phyloP scores from a whole-genome alignment of 2,888 invertebrate species.

The Acheta domesticus region DNA sequence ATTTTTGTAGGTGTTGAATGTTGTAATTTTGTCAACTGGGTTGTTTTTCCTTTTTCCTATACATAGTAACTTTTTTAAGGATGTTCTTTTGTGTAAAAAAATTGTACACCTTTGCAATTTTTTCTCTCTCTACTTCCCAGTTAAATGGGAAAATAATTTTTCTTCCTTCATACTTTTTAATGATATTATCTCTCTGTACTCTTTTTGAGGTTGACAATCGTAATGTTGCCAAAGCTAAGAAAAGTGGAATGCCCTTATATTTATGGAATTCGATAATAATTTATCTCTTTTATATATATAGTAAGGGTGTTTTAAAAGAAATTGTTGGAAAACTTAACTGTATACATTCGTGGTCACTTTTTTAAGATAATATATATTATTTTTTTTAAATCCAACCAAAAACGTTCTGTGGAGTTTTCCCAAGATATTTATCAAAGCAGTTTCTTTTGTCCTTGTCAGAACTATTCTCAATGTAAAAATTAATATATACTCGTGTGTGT shows the following conservation, averaged over 20 bases:
- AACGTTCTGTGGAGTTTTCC: slow-evolving; percentile 37
- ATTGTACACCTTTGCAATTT: slow-evolving; percentile 25
- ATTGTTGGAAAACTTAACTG: slow-evolving; percentile 36
- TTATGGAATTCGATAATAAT: slow-evolving; percentile 34
- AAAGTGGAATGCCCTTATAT: slow-evolving; percentile 31
- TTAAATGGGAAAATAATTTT: slow-evolving; percentile 29
- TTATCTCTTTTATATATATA: slow-evolving; percentile 34
- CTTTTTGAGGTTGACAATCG: slow-evolving; percentile 39
- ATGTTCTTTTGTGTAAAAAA: slow-evolving; percentile 23
- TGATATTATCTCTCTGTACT: slow-evolving; percentile 36
- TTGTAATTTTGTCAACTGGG: slow-evolving; percentile 33
- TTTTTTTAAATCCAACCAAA: slow-evolving; percentile 36
- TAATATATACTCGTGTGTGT: slow-evolving; percentile 30
- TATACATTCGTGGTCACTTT: slow-evolving; percentile 37
- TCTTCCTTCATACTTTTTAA: slow-evolving; percentile 35
- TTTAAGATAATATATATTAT: slow-evolving; percentile 32
- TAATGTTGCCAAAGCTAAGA: slow-evolving; percentile 39
- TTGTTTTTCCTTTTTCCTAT: slow-evolving; percentile 27
- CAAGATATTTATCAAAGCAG: slow-evolving; percentile 39
- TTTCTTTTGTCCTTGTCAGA: slow-evolving; percentile 11
- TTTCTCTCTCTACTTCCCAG: slow-evolving; percentile 24
- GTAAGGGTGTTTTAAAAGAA: slow-evolving; percentile 32
- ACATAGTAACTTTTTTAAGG: not conserved
- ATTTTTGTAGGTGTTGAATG: slow-evolving; percentile 38
- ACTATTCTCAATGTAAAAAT: not conserved